Evolutionary conservation across 2,113 vertebrate species (phyloP).

Genomic region (Plectropomus leopardus): DNA sequence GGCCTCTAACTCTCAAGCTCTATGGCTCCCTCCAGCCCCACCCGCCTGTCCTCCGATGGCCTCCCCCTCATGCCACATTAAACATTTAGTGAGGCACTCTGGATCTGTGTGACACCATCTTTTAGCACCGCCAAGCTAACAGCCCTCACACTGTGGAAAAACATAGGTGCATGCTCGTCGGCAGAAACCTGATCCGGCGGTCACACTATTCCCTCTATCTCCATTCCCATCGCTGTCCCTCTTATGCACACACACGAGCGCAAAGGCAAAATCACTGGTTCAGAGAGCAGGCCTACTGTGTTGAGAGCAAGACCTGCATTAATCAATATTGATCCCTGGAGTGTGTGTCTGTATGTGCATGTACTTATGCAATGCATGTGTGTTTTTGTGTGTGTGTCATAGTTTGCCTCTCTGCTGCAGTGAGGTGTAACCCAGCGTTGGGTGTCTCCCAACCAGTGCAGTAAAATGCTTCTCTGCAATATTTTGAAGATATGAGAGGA

Average conservation of each 20-base stretch:
- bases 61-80: slow-evolving; percentile 83
- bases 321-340: slow-evolving; percentile 70
- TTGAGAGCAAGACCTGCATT: slow-evolving; percentile 65
- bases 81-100: slow-evolving; percentile 83
- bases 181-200: slow-evolving; percentile 66
- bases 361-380: slow-evolving; percentile 36
- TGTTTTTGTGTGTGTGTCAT: slow-evolving; percentile 44
- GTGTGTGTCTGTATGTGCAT: slow-evolving; percentile 43
- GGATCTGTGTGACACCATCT: slow-evolving; percentile 80
- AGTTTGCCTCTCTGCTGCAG: slow-evolving; percentile 72
- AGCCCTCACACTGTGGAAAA: slow-evolving; percentile 66
- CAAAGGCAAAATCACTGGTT: slow-evolving; percentile 57
- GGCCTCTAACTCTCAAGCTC: slow-evolving; percentile 63
- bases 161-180: slow-evolving; percentile 61
- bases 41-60: slow-evolving; percentile 74
- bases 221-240: slow-evolving; percentile 12
- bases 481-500: slow-evolving; percentile 33
- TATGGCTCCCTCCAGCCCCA: slow-evolving; percentile 64
- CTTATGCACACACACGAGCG: slow-evolving; percentile 33
- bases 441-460: slow-evolving; percentile 70
- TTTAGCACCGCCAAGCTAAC: slow-evolving; percentile 72
- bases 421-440: slow-evolving; percentile 68
- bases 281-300: slow-evolving; percentile 52
- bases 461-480: slow-evolving; percentile 62
- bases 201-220: slow-evolving; percentile 33